Conservation (phyloP, 2,113 vertebrate species). For the Megaleporinus macrocephalus region DNA sequence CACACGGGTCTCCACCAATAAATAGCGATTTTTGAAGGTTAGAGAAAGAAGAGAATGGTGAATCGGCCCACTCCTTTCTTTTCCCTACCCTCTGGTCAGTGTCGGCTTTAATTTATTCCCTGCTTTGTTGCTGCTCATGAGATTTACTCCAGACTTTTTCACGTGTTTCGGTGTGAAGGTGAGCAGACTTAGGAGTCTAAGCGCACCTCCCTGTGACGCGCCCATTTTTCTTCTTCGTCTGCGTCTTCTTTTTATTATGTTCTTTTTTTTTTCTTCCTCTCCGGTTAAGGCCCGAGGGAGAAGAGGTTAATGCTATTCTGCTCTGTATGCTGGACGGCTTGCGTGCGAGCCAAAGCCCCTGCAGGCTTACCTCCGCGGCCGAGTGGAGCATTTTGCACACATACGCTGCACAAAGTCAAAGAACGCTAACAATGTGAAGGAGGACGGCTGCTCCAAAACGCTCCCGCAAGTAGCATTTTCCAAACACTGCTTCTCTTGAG, state of each 20-base stretch:
- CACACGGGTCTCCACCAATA: slow-evolving; percentile 25
- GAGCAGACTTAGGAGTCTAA: slow-evolving; percentile 3
- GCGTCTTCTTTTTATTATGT: not conserved
- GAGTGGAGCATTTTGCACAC: not conserved
- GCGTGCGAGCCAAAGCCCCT: slow-evolving; percentile 14
- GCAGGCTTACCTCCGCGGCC: not conserved
- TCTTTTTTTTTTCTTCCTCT: slow-evolving; percentile 9
- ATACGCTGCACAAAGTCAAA: slow-evolving; percentile 33
- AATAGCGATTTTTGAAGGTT: slow-evolving; percentile 46
- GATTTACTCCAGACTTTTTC: slow-evolving; percentile 19
- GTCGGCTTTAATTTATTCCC: slow-evolving; percentile 20
- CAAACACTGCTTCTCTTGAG: not conserved
- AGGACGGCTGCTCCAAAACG: not conserved
- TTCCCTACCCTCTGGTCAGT: not conserved
- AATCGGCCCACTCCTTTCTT: slow-evolving; percentile 23
- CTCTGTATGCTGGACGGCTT: slow-evolving; percentile 12
- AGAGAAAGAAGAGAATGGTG: slow-evolving; percentile 20
- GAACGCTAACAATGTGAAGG: slow-evolving; percentile 18
- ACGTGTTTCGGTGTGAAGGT: slow-evolving; percentile 34
- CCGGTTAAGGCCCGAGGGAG: not conserved
- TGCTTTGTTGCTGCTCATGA: slow-evolving; percentile 28
- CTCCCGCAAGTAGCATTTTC: not conserved
- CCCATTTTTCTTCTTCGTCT: slow-evolving; percentile 11
- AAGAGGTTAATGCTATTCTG: slow-evolving; percentile 40
- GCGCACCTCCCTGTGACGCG: not conserved